Conservation (phyloP, 2,113 vertebrate genomes). For the Lutjanus erythropterus region DNA sequence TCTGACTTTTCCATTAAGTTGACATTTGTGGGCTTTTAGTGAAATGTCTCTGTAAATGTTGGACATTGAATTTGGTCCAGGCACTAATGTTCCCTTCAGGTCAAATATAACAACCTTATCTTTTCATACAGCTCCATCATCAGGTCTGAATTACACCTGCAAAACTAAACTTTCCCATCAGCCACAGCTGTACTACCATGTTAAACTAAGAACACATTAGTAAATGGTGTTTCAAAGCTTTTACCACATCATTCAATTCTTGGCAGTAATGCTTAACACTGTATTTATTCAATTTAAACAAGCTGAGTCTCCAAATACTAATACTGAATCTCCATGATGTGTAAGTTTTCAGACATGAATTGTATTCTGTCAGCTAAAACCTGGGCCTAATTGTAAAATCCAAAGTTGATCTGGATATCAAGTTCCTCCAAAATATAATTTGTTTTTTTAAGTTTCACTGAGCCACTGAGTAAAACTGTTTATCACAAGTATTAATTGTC, state of each 20-base stretch:
- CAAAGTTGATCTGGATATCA: neutral
- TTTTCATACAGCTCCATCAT: neutral
- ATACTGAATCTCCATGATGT: too few relatives aligned
- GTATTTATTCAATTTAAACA: too few relatives aligned
- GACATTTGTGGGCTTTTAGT: neutral
- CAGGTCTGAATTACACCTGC: neutral
- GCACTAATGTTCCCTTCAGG: neutral
- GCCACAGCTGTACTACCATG: too few relatives aligned
- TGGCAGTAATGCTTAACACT: too few relatives aligned
- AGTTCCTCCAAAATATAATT: neutral
- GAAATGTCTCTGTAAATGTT: neutral
- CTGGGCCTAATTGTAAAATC: neutral
- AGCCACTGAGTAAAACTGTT: neutral
- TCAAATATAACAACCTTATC: neutral
- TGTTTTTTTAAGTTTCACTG: neutral
- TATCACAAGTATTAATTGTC: neutral
- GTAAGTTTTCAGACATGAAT: neutral
- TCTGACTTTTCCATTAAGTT: neutral
- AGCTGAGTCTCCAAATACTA: too few relatives aligned
- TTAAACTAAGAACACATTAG: too few relatives aligned
- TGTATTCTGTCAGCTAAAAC: neutral
- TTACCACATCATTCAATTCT: too few relatives aligned
- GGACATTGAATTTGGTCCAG: neutral
- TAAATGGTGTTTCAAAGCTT: too few relatives aligned
- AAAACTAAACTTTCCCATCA: neutral